A percentile compares a stretch with the other conserved stretches of the same genome.
Conservation (phyloP, 1,140 invertebrate species). For the Hycleus cichorii region DNA sequence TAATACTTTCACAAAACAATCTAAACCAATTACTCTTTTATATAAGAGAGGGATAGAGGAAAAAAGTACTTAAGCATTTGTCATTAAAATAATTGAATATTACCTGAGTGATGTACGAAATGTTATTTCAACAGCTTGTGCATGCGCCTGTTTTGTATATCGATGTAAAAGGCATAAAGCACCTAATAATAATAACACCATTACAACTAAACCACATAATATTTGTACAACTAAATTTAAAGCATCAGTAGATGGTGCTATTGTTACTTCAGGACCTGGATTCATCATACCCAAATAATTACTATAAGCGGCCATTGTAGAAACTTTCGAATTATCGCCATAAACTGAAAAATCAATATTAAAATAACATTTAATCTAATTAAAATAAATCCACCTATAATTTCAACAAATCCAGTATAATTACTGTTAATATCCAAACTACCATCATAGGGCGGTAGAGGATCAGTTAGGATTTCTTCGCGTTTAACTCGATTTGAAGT, state of each 20-base stretch:
- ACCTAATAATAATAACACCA: constrained; percentile 57
- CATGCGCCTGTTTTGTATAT: constrained; percentile 61
- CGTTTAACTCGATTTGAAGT: constrained; percentile 29
- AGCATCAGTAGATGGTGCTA: constrained; percentile 33
- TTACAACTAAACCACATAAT: constrained; percentile 54
- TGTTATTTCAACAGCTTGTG: constrained; percentile 69
- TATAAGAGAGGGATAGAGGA: too few relatives aligned
- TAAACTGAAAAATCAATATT: constrained; percentile 20
- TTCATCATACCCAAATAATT: constrained; percentile 50
- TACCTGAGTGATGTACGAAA: constrained; percentile 61
- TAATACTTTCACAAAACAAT: background rate
- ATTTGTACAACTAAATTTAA: constrained; percentile 45
- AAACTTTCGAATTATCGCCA: constrained; percentile 18
- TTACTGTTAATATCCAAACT: constrained; percentile 64
- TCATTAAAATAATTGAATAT: constrained; percentile 25
- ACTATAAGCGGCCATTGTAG: constrained; percentile 47
- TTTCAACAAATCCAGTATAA: constrained; percentile 76
- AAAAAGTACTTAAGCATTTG: constrained; percentile 12
- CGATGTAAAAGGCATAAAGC: constrained; percentile 64
- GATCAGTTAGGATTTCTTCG: constrained; percentile 28
- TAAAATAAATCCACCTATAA: constrained; percentile 54
- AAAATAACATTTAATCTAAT: background rate
- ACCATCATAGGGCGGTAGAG: constrained; percentile 54
- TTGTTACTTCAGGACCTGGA: constrained; percentile 43
- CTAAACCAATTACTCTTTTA: too few relatives aligned